Base-by-base conservation (phyloP, 2,797 vertebrate genomes). In the Sebastolobus altivelis region DNA sequence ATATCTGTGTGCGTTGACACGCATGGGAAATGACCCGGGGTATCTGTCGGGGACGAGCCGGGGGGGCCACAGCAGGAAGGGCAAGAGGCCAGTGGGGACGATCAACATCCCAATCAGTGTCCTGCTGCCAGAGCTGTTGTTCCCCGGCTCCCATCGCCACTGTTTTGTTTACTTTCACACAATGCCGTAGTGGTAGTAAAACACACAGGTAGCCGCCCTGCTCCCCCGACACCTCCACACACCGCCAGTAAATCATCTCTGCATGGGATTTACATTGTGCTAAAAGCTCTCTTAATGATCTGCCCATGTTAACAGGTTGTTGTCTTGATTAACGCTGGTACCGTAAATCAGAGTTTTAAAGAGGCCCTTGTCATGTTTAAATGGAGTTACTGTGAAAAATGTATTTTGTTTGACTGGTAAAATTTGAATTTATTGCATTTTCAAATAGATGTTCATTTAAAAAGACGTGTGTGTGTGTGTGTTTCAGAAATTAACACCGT, bases 21-120 rank as follows among this genome's bases (percentile, higher is more conserved):
- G 87, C 74, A 86, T 84, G 90, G 93, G 93, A 94, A 94, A 85
- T 88, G 85, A 88, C 90, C 89, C 8, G 0, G 65, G 82, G 87
- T 90, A 86, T 91, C 87, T 85, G 88, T 77, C 52, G 77, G 84
- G 80, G 93, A 90, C 88, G 56, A 85, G 83, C 85, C 69, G 63
- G 85, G 86, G 87, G 86, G 87, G 81, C 87, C 80, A 72, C 79
- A 70, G 74, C 85, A 93, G 94, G 94, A 95, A 96, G 94, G 94
- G 95, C 94, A 92, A 90, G 90, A 92, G 91, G 92, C 90, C 93
- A 85, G 61, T 13, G 27, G 49, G 75, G 88, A 86, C 66, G 59
- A 84, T 83, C 79, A 65, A 69, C 76, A 85, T 89, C 86, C 86
- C 90, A 93, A 93, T 92, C 94, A 92, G 88, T 81, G 80, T 89